Conservation (phyloP, 2,888 invertebrate genomes). For the Digitonthophagus gazella region DNA sequence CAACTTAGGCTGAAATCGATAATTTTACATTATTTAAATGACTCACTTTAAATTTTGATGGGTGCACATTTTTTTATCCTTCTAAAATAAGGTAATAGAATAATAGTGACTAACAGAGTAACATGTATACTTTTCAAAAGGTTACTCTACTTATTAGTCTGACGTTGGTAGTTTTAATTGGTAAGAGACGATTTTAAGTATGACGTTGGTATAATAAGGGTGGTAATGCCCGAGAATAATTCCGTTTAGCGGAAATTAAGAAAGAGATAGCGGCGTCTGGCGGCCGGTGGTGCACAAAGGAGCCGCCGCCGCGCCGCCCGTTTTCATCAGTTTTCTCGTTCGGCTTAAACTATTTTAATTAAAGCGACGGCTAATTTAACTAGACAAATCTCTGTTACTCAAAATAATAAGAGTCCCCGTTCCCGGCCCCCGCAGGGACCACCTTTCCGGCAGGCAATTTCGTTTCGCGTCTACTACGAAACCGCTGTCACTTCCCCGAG, state of each 20-base stretch:
- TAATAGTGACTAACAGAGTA: too few relatives aligned
- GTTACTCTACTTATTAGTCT: too few relatives aligned
- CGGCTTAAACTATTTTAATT: constrained; percentile 53
- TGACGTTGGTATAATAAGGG: constrained; percentile 14
- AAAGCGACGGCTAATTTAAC: constrained; percentile 53
- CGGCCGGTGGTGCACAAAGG: constrained; percentile 38
- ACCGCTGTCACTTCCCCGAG: not conserved
- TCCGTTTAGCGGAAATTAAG: constrained; percentile 47
- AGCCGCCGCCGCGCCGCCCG: constrained; percentile 41
- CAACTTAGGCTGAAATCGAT: too few relatives aligned
- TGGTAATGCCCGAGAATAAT: constrained; percentile 43
- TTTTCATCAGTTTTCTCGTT: constrained; percentile 49
- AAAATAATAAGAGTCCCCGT: constrained; percentile 12
- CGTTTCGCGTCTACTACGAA: not conserved
- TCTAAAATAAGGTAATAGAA: too few relatives aligned
- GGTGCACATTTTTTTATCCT: too few relatives aligned
- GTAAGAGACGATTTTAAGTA: constrained; percentile 5
- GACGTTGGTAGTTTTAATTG: not conserved
- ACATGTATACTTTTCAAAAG: too few relatives aligned
- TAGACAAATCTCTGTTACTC: constrained; percentile 45
- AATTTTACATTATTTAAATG: too few relatives aligned
- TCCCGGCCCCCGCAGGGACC: constrained; percentile 2
- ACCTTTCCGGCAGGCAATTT: not conserved
- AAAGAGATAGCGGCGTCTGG: constrained; percentile 41
- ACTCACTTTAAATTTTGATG: too few relatives aligned